phyloP scores from a whole-genome alignment of 2,797 vertebrate species.

The Peromyscus aztecus region DNA sequence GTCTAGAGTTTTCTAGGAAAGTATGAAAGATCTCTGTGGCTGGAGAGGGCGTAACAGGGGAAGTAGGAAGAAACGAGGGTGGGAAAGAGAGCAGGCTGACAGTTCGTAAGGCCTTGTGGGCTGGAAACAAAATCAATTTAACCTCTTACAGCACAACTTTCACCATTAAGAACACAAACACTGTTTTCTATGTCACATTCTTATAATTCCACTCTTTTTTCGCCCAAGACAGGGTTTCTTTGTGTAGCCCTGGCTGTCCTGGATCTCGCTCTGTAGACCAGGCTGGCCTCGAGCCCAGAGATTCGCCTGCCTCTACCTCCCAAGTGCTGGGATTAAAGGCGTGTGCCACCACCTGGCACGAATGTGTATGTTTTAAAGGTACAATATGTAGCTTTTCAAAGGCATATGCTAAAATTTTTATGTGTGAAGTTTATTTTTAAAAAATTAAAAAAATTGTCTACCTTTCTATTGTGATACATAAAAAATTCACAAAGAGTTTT shows the following conservation, averaged over 20 bases:
- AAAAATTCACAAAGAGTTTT: too few relatives aligned
- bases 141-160: not conserved
- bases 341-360: not conserved
- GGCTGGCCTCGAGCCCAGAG: too few relatives aligned
- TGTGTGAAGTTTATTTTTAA: conserved; percentile 18
- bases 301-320: too few relatives aligned
- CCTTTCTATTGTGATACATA: not conserved
- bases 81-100: not conserved
- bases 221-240: too few relatives aligned
- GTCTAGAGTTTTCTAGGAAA: not conserved
- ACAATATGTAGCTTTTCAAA: not conserved
- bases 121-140: not conserved
- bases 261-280: too few relatives aligned
- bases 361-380: not conserved
- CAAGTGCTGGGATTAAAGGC: too few relatives aligned
- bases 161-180: not conserved
- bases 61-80: not conserved
- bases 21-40: not conserved
- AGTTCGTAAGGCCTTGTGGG: not conserved
- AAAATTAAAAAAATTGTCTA: not conserved
- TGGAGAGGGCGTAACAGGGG: not conserved
- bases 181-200: not conserved
- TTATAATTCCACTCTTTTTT: not conserved
- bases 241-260: too few relatives aligned
- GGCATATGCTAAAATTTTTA: not conserved